These are phyloP conservation scores for Dufourea novaeangliae DNA, from an alignment of 1,140 invertebrate species.

Conservation along the genomic window DNA sequence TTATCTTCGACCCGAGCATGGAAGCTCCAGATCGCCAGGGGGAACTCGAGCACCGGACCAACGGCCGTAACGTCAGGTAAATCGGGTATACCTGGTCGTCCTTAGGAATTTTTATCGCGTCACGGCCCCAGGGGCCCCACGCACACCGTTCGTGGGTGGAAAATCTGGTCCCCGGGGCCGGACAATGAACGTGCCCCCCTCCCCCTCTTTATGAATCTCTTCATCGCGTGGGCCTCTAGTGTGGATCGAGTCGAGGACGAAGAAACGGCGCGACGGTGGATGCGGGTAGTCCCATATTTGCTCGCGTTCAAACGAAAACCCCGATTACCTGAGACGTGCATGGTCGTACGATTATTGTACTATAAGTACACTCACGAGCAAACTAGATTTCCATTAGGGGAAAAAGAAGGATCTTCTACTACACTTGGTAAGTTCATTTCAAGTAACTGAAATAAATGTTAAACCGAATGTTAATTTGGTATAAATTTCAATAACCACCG, in stretches of 20 bases:
- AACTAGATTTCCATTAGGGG: no score
- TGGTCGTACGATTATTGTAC: no score
- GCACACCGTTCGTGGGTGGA: slow-evolving; percentile 61
- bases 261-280: no score
- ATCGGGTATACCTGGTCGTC: slow-evolving; percentile 35
- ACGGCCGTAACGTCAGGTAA: slow-evolving; percentile 35
- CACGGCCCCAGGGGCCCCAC: slow-evolving; percentile 51
- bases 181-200: slow-evolving; percentile 50
- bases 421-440: no score
- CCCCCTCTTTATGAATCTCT: slow-evolving; percentile 64
- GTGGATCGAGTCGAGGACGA: no score
- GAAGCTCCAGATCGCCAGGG: slow-evolving; percentile 47
- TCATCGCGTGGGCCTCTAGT: slow-evolving; percentile 49
- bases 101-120: slow-evolving; percentile 52
- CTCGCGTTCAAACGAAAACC: background rate
- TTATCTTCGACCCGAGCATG: slow-evolving; percentile 39
- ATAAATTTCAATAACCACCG: no score
- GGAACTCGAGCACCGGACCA: slow-evolving; percentile 33
- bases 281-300: no score
- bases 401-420: no score
- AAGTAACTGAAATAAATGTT: no score
- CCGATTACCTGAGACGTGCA: no score
- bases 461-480: no score
- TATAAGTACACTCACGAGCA: no score
- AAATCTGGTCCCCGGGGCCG: slow-evolving; percentile 54